These are phyloP conservation scores for Columba janthina DNA, from an alignment of 2,113 vertebrate species.

Conservation along the genomic window DNA sequence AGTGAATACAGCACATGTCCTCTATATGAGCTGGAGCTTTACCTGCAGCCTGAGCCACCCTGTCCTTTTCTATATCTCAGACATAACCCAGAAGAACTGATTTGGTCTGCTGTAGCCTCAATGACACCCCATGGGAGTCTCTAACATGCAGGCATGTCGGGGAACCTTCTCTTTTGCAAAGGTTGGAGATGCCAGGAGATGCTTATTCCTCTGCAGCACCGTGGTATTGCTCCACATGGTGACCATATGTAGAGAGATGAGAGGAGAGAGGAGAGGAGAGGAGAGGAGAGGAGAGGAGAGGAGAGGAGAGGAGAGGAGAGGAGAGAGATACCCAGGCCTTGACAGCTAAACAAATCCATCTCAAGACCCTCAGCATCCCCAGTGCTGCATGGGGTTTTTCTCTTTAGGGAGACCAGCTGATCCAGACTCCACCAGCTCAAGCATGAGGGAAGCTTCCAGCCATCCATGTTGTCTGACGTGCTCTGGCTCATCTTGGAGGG, in stretches of 20 bases:
- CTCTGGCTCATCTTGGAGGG: not conserved
- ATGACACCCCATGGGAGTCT: not conserved
- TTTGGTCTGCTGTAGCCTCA: not conserved
- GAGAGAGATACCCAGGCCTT: no score
- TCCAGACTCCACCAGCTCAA: not conserved
- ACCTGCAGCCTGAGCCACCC: not conserved
- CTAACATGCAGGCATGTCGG: fast-evolving
- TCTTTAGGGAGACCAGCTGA: not conserved
- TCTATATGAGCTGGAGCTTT: not conserved
- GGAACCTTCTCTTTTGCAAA: not conserved
- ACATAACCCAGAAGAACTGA: not conserved
- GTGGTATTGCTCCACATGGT: fast-evolving
- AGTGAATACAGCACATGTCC: not conserved
- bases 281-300: no score
- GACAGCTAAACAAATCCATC: not conserved
- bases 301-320: no score
- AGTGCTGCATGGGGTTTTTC: not conserved
- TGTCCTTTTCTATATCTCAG: not conserved
- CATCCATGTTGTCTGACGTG: not conserved
- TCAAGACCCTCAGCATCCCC: not conserved
- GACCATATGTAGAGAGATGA: not conserved
- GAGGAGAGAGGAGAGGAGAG: no score
- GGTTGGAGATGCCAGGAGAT: not conserved
- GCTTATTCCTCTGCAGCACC: not conserved
- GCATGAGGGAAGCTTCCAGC: not conserved